Conservation (phyloP, 2,888 invertebrate genomes). For the Tromatobia lineatoria region DNA sequence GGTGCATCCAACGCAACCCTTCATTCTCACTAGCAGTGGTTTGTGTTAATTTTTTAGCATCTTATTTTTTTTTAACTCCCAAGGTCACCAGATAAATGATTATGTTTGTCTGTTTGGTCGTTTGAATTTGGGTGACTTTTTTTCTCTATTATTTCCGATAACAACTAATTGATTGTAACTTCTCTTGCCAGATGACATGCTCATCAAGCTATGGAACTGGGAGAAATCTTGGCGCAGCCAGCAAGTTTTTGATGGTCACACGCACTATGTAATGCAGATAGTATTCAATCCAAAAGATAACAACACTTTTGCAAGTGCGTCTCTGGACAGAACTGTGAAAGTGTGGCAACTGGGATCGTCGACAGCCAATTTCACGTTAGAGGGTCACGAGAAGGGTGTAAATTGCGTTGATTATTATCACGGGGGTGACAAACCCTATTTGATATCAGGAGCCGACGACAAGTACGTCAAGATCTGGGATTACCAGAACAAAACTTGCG, state of each 20-base stretch:
- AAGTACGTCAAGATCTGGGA: slow-evolving; percentile 99
- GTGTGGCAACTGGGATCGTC: slow-evolving; percentile 99
- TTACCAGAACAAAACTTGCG: slow-evolving; percentile 99
- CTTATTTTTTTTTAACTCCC: too few species aligned
- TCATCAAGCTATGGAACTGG: slow-evolving; percentile 99
- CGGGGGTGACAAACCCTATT: slow-evolving; percentile 99
- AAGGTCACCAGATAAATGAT: too few species aligned
- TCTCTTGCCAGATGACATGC: slow-evolving; percentile 94
- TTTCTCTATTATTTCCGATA: too few species aligned
- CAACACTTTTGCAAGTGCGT: slow-evolving; percentile 99
- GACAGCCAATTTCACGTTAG: slow-evolving; percentile 98
- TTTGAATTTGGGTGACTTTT: too few species aligned
- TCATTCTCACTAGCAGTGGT: slow-evolving; percentile 98
- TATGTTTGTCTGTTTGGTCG: too few species aligned
- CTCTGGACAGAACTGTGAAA: slow-evolving; percentile 98
- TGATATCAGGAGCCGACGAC: slow-evolving; percentile 99
- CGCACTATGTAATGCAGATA: slow-evolving; percentile 99
- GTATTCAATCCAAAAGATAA: slow-evolving; percentile 99
- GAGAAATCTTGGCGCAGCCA: slow-evolving; percentile 99
- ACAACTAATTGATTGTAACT: neutral
- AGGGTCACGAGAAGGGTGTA: slow-evolving; percentile 99
- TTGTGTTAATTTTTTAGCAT: slow-evolving; percentile 81
- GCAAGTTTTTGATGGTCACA: slow-evolving; percentile 99
- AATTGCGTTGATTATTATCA: slow-evolving; percentile 99
- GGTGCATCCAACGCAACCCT: slow-evolving; percentile 98